Evolutionary conservation across 2,797 vertebrate species (phyloP).

Genomic region (Xiphorhynchus erythropygius): DNA sequence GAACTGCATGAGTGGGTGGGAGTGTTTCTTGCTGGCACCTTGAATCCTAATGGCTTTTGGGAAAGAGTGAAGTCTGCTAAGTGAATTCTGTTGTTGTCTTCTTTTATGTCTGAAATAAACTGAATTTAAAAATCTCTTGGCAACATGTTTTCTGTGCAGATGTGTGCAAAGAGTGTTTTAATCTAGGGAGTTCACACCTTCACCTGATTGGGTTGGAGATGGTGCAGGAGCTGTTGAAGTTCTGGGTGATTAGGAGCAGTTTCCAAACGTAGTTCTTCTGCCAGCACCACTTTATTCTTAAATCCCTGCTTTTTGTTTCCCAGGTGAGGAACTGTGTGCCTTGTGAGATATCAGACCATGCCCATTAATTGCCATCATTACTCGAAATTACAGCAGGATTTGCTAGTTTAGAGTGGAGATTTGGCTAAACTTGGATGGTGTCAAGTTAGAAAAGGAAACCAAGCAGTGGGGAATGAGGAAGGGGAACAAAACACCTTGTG

Average conservation of each 20-base stretch:
- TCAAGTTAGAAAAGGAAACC: neutral
- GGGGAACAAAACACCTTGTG: neutral
- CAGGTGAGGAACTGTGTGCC: neutral
- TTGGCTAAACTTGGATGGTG: neutral
- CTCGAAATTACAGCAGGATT: no score
- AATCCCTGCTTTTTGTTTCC: neutral
- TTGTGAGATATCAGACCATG: neutral
- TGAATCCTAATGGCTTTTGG: neutral
- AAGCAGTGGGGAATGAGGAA: neutral
- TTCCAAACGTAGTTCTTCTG: neutral
- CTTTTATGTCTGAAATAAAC: slow-evolving; percentile 45
- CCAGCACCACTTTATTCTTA: neutral
- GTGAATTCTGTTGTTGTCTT: neutral
- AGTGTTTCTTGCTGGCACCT: neutral
- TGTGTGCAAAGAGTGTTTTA: neutral
- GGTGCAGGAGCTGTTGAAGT: neutral
- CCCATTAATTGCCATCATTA: neutral
- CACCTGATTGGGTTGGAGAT: neutral
- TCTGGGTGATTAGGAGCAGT: neutral
- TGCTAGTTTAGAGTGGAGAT: neutral
- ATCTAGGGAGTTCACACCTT: neutral
- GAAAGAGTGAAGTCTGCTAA: neutral
- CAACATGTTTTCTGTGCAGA: accelerated
- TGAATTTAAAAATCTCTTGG: neutral
- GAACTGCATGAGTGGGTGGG: neutral